Conservation (phyloP, 2,797 vertebrate species). For the Morelia viridis region DNA sequence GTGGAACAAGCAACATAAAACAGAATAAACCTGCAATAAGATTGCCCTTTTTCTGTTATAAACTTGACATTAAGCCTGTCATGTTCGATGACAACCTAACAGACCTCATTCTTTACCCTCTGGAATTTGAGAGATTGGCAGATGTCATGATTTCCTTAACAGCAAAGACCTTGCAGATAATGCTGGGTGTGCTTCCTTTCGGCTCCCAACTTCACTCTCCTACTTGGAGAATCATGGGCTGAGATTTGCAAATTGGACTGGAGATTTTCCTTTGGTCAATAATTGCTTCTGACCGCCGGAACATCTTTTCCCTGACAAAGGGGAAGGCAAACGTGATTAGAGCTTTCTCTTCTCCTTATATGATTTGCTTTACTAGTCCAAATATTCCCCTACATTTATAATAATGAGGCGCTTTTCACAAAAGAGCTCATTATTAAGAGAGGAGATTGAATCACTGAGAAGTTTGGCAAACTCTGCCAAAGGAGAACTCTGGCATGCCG, state of each 20-base stretch:
- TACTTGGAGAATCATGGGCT: conserved; percentile 47
- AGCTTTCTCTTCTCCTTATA: conserved; percentile 62
- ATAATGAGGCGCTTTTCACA: conserved; percentile 75
- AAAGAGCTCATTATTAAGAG: conserved; percentile 71
- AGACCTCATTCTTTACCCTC: conserved; percentile 93
- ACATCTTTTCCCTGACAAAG: conserved; percentile 67
- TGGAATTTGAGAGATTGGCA: conserved; percentile 93
- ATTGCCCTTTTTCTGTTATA: conserved; percentile 95
- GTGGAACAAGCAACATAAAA: conserved; percentile 93
- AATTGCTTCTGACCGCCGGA: conserved; percentile 67
- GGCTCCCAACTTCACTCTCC: conserved; percentile 66
- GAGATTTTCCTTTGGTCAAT: conserved; percentile 60
- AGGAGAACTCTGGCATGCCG: conserved; percentile 62
- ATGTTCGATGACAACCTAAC: conserved; percentile 98
- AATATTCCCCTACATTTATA: conserved; percentile 72
- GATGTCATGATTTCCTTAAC: conserved; percentile 92
- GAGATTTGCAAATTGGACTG: conserved; percentile 58
- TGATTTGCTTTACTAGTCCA: conserved; percentile 74
- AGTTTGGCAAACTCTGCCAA: conserved; percentile 64
- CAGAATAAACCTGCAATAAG: conserved; percentile 99
- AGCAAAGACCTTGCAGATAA: conserved; percentile 76
- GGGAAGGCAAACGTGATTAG: conserved; percentile 52
- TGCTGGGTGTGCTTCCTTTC: conserved; percentile 69
- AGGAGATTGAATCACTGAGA: conserved; percentile 66
- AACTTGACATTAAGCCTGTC: conserved; percentile 99